These are phyloP conservation scores for Frieseomelitta varia DNA, from an alignment of 1,140 invertebrate species.

Conservation along the genomic window DNA sequence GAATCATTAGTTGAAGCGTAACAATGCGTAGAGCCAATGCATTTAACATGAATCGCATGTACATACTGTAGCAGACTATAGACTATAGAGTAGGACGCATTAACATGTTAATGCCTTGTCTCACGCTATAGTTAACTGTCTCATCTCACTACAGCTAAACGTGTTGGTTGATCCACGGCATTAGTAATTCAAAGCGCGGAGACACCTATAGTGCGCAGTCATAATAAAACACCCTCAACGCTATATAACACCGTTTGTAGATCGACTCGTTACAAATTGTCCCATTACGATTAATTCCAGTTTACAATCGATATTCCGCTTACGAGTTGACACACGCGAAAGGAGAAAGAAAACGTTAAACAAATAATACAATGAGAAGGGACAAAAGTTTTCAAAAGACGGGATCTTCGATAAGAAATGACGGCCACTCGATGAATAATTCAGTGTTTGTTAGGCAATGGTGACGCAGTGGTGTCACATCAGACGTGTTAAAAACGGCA, in stretches of 20 bases:
- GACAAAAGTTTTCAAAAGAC: background rate
- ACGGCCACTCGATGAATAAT: conserved; percentile 22
- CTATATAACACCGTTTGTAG: background rate
- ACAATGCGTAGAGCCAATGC: conserved; percentile 45
- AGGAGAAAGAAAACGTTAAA: background rate
- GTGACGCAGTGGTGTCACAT: background rate
- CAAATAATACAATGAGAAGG: background rate
- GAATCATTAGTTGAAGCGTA: conserved; percentile 36
- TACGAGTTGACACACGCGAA: background rate
- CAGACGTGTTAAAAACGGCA: conserved; percentile 11
- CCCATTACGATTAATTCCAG: conserved; percentile 4
- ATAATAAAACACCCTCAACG: conserved; percentile 42
- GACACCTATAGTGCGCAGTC: conserved; percentile 33
- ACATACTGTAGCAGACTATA: conserved; percentile 13
- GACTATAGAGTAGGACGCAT: conserved; percentile 28
- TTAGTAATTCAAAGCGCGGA: conserved; percentile 47
- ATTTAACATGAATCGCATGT: conserved; percentile 53
- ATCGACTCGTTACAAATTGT: conserved; percentile 32
- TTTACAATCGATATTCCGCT: background rate
- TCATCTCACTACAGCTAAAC: conserved; percentile 43
- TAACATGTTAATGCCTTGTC: conserved; percentile 56
- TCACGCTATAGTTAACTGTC: conserved; percentile 43
- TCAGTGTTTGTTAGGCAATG: background rate
- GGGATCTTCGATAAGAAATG: background rate
- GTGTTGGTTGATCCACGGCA: conserved; percentile 45